A percentile compares a stretch with the other conserved stretches of the same genome.
Evolutionary conservation across 2,113 vertebrate genomes (phyloP).

Genomic region (Platycercus adscitus): DNA sequence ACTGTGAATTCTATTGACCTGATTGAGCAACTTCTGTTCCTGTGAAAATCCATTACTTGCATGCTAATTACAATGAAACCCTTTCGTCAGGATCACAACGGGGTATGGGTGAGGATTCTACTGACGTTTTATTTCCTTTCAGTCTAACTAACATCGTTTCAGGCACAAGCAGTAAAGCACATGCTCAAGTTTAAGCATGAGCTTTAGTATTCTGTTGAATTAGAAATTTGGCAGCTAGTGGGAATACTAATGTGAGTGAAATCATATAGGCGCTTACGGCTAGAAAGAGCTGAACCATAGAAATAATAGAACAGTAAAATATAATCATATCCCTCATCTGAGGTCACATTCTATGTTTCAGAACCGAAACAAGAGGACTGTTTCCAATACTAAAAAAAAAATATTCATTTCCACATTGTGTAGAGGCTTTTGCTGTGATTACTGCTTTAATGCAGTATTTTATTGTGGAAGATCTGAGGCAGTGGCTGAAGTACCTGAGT

Average conservation of each 20-base stretch:
- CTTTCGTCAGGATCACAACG: not conserved
- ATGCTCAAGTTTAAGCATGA: not conserved
- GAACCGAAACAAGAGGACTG: not conserved
- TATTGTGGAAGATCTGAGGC: not conserved
- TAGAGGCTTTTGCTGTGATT: not conserved
- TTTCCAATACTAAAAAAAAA: not conserved
- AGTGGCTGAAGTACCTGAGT: not conserved
- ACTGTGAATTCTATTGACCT: slow-evolving; percentile 66
- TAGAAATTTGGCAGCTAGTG: not conserved
- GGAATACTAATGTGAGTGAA: slow-evolving; percentile 7
- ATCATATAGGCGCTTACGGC: not conserved
- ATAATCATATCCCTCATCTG: not conserved
- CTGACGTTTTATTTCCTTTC: slow-evolving; percentile 13
- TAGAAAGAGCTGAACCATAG: not conserved
- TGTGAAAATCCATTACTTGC: not conserved
- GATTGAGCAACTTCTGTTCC: slow-evolving; percentile 66
- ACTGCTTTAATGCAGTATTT: not conserved
- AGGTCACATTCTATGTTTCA: not conserved
- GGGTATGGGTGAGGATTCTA: not conserved
- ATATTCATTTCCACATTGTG: not conserved
- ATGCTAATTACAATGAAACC: slow-evolving; percentile 4
- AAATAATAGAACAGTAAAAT: not conserved
- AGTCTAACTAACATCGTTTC: not conserved
- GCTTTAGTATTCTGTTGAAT: not conserved
- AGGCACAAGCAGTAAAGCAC: not conserved